phyloP scores from a whole-genome alignment of 2,113 vertebrate species.

The Phylloscopus trochiloides region DNA sequence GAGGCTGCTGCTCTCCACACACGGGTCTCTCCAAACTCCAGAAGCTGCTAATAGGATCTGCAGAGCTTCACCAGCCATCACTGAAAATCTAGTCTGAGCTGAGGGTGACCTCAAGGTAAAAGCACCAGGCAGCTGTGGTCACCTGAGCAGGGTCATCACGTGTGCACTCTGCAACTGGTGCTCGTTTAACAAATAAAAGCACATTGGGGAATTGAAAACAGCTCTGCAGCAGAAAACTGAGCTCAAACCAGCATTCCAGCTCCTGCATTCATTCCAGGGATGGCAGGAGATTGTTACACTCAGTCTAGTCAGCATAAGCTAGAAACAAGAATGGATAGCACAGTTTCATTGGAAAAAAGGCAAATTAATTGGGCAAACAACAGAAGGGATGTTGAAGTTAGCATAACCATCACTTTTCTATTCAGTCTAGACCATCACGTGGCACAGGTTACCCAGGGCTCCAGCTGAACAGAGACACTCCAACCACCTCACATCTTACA shows the following conservation, averaged over 20 bases:
- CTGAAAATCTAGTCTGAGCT: conserved; percentile 6
- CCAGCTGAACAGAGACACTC: background rate
- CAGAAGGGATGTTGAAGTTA: background rate
- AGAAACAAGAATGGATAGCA: background rate
- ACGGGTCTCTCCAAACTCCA: background rate
- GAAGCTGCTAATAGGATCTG: background rate
- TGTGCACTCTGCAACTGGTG: background rate
- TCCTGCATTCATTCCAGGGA: background rate
- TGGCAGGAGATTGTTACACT: background rate
- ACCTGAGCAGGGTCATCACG: background rate
- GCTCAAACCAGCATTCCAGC: background rate
- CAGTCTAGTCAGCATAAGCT: background rate
- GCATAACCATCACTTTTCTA: background rate
- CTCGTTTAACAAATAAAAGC: background rate
- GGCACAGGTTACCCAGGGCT: background rate
- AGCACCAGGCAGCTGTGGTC: background rate
- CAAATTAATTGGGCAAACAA: background rate
- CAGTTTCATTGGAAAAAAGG: background rate
- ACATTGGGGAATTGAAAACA: background rate
- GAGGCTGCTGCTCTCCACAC: background rate
- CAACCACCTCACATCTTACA: background rate
- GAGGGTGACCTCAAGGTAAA: conserved; percentile 22
- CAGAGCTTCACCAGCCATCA: background rate
- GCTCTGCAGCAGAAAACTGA: background rate
- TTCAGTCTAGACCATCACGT: background rate